These are phyloP conservation scores for Alviniconcha strummeri DNA, from an alignment of 2,888 invertebrate species.

Conservation along the genomic window DNA sequence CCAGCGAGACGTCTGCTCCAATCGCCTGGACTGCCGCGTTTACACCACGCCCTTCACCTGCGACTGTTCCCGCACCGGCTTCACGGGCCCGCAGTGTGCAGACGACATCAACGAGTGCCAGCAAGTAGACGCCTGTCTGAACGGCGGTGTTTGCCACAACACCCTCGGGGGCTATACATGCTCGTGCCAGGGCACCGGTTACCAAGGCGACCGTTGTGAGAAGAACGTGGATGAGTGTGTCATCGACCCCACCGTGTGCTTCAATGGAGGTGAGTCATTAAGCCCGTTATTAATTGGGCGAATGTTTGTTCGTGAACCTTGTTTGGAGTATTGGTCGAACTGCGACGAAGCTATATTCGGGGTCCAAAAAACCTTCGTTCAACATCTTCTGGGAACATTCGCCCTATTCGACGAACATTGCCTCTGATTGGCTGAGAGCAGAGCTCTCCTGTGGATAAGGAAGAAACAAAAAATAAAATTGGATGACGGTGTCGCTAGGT, in stretches of 20 bases:
- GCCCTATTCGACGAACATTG: too few species aligned
- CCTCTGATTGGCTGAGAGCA: too few species aligned
- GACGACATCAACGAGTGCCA: conserved; percentile 58
- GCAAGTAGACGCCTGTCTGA: conserved; percentile 44
- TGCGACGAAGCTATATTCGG: too few species aligned
- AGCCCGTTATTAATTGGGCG: background rate
- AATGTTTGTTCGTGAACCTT: too few species aligned
- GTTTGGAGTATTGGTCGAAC: too few species aligned
- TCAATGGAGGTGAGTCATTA: conserved; percentile 59
- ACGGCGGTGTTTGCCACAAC: conserved; percentile 59
- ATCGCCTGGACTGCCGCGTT: conserved; percentile 48
- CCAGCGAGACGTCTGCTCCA: conserved; percentile 52
- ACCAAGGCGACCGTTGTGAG: conserved; percentile 54
- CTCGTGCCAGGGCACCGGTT: conserved; percentile 60
- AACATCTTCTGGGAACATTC: too few species aligned
- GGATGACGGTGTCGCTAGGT: too few species aligned
- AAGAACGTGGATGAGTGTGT: conserved; percentile 61
- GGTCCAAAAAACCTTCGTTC: too few species aligned
- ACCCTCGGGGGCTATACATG: conserved; percentile 54
- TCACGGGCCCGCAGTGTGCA: conserved; percentile 50
- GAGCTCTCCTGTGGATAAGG: too few species aligned
- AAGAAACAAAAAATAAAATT: too few species aligned
- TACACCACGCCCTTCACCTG: conserved; percentile 52
- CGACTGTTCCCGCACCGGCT: conserved; percentile 58
- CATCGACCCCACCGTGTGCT: conserved; percentile 51